These are phyloP conservation scores for Anas flavirostris DNA, from an alignment of 2,797 vertebrate genomes.

Conservation along the genomic window DNA sequence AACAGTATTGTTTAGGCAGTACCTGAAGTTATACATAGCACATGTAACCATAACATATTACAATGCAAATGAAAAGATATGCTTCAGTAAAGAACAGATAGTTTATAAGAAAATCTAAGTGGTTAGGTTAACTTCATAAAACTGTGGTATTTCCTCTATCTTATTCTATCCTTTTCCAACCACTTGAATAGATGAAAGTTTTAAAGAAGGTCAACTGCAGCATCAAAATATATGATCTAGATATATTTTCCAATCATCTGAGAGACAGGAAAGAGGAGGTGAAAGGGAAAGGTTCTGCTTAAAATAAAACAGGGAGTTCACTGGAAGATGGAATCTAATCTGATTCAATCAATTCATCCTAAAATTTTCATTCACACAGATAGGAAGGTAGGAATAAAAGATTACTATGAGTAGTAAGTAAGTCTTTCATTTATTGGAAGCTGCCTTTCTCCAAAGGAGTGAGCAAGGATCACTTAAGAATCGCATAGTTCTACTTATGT, in stretches of 20 bases:
- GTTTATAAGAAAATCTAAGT: background rate
- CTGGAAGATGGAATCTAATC: background rate
- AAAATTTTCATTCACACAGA: background rate
- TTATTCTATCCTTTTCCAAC: background rate
- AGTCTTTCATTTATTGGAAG: background rate
- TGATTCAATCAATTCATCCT: background rate
- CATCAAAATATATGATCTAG: background rate
- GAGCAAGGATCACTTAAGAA: background rate
- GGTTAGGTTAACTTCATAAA: background rate
- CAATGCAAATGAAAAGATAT: background rate
- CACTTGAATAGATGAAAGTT: background rate
- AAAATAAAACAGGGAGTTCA: background rate
- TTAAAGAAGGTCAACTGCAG: background rate
- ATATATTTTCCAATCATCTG: background rate
- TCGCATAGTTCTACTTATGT: background rate
- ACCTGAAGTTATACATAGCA: background rate
- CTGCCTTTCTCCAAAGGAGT: background rate
- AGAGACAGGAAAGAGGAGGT: background rate
- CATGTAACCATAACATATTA: background rate
- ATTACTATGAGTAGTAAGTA: background rate
- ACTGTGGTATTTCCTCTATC: background rate
- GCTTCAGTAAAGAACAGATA: background rate
- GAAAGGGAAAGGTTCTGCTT: background rate
- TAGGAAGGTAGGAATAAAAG: background rate
- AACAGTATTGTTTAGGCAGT: background rate